phyloP scores from a whole-genome alignment of 2,797 vertebrate species.

The Picus viridis region DNA sequence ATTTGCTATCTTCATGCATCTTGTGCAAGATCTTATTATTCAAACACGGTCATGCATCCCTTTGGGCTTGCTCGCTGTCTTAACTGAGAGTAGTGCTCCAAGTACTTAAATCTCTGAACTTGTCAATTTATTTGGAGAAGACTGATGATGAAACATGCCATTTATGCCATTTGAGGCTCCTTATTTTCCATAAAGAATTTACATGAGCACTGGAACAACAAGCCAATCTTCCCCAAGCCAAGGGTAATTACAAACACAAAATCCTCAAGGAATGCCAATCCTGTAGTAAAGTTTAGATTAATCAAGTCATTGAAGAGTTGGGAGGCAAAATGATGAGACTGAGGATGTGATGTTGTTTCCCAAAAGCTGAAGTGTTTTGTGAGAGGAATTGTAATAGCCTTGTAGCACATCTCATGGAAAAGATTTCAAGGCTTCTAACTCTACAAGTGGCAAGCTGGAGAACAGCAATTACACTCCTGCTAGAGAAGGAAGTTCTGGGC shows the following conservation, averaged over 20 bases:
- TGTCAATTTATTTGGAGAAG: not conserved
- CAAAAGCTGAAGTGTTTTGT: not conserved
- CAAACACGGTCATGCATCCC: not conserved
- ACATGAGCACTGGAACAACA: not conserved
- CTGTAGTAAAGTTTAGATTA: not conserved
- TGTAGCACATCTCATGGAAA: not conserved
- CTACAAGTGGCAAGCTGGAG: not conserved
- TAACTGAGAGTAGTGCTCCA: not conserved
- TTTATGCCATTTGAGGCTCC: not conserved
- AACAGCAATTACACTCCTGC: not conserved
- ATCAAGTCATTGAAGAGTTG: not conserved
- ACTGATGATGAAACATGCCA: not conserved
- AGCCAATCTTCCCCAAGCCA: not conserved
- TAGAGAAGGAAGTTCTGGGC: not conserved
- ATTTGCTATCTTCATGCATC: conserved; percentile 1
- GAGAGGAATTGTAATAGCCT: not conserved
- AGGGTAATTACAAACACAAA: not conserved
- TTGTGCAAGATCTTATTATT: not conserved
- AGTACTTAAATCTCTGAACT: not conserved
- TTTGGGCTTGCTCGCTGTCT: not conserved
- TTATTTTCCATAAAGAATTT: not conserved
- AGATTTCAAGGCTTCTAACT: not conserved
- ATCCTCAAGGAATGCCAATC: not conserved
- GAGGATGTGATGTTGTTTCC: not conserved
- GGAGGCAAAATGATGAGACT: not conserved